A percentile compares a stretch with the other conserved stretches of the same genome.
Conservation (phyloP, 2,797 vertebrate species). For the Microcaecilia unicolor region DNA sequence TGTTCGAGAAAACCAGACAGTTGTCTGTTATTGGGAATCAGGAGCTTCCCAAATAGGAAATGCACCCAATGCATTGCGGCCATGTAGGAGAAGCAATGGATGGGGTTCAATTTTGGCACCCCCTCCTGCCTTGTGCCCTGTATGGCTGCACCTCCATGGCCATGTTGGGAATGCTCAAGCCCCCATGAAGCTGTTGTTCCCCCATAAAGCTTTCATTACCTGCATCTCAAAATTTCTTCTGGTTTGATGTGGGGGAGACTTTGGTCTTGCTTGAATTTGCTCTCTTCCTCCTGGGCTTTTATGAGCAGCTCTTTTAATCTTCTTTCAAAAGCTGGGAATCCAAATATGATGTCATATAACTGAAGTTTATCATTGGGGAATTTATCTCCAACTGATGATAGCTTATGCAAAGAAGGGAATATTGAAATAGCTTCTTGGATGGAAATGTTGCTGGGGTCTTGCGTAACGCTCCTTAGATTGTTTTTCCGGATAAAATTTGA, state of each 20-base stretch:
- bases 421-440: background rate
- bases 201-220: conserved; percentile 18
- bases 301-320: conserved; percentile 28
- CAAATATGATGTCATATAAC: background rate
- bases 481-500: background rate
- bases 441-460: background rate
- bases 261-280: conserved; percentile 3
- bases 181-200: too few species aligned
- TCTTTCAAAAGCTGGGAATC: conserved; percentile 1
- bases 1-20: too few species aligned
- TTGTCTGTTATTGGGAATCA: too few species aligned
- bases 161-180: too few species aligned
- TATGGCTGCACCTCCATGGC: too few species aligned
- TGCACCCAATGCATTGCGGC: too few species aligned
- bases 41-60: too few species aligned
- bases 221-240: conserved; percentile 40
- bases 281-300: background rate
- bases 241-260: conserved; percentile 13
- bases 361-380: background rate
- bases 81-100: too few species aligned
- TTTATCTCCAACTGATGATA: background rate
- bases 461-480: background rate
- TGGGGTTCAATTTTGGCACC: too few species aligned
- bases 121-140: too few species aligned
- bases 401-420: conserved; percentile 2